Evolutionary conservation across 2,888 invertebrate species (phyloP).

Genomic region (Portevinia maculata): DNA sequence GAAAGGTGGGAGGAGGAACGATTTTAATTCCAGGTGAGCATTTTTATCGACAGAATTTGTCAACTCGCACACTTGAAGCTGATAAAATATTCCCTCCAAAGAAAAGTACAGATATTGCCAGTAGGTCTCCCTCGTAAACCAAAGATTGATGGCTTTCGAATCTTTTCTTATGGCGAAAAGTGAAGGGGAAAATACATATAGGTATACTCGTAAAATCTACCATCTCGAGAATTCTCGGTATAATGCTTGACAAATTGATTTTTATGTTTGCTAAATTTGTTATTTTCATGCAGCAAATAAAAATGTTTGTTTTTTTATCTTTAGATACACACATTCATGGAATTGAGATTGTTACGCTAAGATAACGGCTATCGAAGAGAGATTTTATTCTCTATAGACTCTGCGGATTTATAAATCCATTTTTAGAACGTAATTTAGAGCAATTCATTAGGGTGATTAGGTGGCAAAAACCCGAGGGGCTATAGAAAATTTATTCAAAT

Average conservation of each 20-base stretch:
- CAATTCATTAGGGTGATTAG: conserved; percentile 29
- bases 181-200: conserved; percentile 45
- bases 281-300: conserved; percentile 59
- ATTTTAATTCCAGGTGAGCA: conserved; percentile 57
- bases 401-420: background rate
- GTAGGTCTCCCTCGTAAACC: conserved; percentile 53
- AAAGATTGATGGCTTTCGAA: conserved; percentile 61
- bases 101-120: conserved; percentile 29
- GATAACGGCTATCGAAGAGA: conserved; percentile 29
- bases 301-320: conserved; percentile 9
- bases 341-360: conserved; percentile 2
- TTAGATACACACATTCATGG: conserved; percentile 5
- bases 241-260: conserved; percentile 69
- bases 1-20: conserved; percentile 2
- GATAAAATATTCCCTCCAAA: conserved; percentile 2
- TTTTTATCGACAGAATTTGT: conserved; percentile 53
- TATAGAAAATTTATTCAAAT: conserved; percentile 54
- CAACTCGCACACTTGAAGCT: background rate
- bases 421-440: conserved; percentile 10
- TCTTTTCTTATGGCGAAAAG: conserved; percentile 40
- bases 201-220: background rate
- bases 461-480: background rate
- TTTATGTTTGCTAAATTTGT: conserved; percentile 61
- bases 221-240: conserved; percentile 16
- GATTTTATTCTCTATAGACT: too few species aligned